Percentiles rank a stretch among this genome's conserved stretches.
Conservation (phyloP, 2,113 vertebrate genomes). For the Mus spicilegus region DNA sequence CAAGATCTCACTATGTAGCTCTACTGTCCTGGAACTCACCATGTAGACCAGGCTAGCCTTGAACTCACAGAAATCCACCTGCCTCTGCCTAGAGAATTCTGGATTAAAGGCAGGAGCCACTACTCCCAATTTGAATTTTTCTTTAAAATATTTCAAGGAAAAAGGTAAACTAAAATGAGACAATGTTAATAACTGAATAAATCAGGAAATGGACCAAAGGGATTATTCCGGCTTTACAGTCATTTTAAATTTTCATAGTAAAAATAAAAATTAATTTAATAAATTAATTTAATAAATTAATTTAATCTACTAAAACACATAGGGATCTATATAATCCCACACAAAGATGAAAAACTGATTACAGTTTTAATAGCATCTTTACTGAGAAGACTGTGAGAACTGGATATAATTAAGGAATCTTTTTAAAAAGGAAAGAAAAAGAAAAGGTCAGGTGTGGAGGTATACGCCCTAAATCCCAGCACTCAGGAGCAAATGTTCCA, state of each 20-base stretch:
- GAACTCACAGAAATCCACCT: background rate
- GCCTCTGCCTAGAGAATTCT: background rate
- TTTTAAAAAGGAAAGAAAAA: background rate
- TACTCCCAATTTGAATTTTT: conserved; percentile 17
- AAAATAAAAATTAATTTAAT: conserved; percentile 35
- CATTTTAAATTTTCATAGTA: conserved; percentile 44
- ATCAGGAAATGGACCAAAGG: background rate
- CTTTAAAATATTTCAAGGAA: conserved; percentile 50
- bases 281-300: too few species aligned
- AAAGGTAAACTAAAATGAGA: conserved; percentile 9
- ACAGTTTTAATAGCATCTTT: conserved; percentile 29
- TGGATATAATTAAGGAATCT: conserved; percentile 8
- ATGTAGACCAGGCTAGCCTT: background rate
- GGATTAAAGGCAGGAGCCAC: background rate
- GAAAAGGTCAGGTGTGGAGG: background rate
- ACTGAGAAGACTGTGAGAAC: conserved; percentile 40
- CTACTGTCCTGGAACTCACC: background rate
- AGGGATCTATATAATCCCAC: background rate
- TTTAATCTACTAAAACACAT: background rate
- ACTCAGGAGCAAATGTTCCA: background rate
- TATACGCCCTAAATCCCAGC: background rate
- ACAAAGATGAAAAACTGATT: conserved; percentile 12
- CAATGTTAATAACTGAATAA: background rate
- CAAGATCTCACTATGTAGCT: background rate
- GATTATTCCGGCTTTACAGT: conserved; percentile 20